Conservation (phyloP, 92 coral and sea anemone genomes). For the Epizoanthus scotinus region DNA sequence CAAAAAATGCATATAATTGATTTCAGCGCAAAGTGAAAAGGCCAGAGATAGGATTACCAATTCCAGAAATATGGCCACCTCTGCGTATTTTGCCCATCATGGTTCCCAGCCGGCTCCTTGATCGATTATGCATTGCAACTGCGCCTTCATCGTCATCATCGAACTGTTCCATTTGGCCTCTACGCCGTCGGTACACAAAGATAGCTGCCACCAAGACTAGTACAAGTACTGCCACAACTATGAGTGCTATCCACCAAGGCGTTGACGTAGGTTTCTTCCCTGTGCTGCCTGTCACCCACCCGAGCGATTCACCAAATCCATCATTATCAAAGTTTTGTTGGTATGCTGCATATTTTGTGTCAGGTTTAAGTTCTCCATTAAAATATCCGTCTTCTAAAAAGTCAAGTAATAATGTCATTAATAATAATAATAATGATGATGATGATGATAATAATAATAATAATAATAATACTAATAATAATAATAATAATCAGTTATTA, state of each 20-base stretch:
- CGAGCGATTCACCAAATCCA: not conserved
- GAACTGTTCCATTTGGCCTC: not conserved
- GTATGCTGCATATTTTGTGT: not conserved
- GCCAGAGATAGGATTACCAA: conserved; percentile 20
- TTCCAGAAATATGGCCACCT: conserved; percentile 42
- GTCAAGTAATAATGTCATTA: not conserved
- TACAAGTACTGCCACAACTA: not conserved
- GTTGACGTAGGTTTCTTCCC: not conserved
- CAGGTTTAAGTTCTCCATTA: not conserved
- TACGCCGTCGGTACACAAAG: conserved; percentile 12
- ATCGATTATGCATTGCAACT: not conserved
- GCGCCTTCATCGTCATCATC: conserved; percentile 29
- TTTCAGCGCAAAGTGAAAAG: conserved; percentile 1
- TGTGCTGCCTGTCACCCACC: not conserved
- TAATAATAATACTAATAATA: too few relatives aligned
- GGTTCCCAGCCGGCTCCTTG: conserved; percentile 21
- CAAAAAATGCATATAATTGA: not conserved
- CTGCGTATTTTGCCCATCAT: conserved; percentile 30
- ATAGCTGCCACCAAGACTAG: not conserved
- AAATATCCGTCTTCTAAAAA: not conserved
- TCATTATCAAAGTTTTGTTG: conserved; percentile 2
- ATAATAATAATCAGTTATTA: not conserved
- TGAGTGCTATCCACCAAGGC: not conserved
- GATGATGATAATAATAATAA: too few relatives aligned
- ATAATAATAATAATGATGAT: too few relatives aligned